Percentiles rank a stretch among this genome's conserved stretches.
These are phyloP conservation scores for Drosophila bipectinata DNA, from an alignment of 1,140 invertebrate species.

Conservation along the genomic window DNA sequence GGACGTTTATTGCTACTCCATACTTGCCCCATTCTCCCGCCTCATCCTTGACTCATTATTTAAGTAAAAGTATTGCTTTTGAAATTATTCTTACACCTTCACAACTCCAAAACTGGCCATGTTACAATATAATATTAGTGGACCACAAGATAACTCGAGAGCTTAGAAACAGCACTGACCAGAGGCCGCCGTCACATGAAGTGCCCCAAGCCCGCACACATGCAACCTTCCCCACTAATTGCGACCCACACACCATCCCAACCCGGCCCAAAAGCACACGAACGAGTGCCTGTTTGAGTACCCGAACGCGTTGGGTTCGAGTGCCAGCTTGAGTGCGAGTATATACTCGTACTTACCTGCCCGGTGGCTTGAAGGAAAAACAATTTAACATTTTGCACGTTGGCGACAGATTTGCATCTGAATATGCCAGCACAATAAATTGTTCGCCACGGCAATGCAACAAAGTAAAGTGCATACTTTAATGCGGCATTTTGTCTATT, in stretches of 20 bases:
- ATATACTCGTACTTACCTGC: constrained; percentile 17
- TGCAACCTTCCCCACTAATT: constrained; percentile 61
- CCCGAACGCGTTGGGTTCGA: constrained; percentile 6
- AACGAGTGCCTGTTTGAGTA: constrained; percentile 14
- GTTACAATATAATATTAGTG: background rate
- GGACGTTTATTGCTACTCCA: no score
- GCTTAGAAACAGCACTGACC: constrained; percentile 16
- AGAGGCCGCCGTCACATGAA: constrained; percentile 11
- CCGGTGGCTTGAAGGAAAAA: constrained; percentile 32
- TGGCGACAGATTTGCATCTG: constrained; percentile 75
- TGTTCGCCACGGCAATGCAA: constrained; percentile 45
- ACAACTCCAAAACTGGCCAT: background rate
- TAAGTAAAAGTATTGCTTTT: no score
- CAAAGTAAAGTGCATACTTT: constrained; percentile 72
- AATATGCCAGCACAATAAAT: constrained; percentile 66
- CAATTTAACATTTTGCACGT: constrained; percentile 68
- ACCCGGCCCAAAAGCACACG: constrained; percentile 30
- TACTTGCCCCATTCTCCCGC: background rate
- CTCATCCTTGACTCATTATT: background rate
- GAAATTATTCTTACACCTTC: no score
- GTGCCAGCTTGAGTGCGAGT: constrained; percentile 12
- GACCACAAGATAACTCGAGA: background rate
- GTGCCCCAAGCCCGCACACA: constrained; percentile 44
- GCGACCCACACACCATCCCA: constrained; percentile 48
- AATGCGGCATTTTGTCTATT: constrained; percentile 77